A percentile compares a stretch with the other conserved stretches of the same genome.
Evolutionary conservation across 2,797 vertebrate genomes (phyloP).

Genomic region (Threskiornis aethiopicus): DNA sequence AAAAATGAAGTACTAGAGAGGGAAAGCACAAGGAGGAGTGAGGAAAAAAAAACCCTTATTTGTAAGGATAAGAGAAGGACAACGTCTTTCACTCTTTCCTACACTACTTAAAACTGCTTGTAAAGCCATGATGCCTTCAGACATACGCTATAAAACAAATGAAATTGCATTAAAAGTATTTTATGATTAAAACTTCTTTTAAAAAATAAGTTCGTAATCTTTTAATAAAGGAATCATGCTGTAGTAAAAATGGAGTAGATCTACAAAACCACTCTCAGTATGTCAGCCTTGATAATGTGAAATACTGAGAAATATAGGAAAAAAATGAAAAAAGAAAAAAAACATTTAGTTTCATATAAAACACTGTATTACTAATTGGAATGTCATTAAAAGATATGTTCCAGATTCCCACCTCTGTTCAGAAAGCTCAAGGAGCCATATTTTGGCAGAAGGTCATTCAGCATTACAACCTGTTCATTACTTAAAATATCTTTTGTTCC

Average conservation of each 20-base stretch:
- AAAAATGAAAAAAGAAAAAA: background rate
- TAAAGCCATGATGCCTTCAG: background rate
- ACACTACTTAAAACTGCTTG: background rate
- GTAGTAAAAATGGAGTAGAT: background rate
- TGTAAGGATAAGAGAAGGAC: background rate
- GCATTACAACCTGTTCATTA: background rate
- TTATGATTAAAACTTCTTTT: background rate
- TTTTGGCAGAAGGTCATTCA: background rate
- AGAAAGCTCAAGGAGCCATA: background rate
- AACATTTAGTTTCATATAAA: background rate
- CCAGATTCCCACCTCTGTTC: background rate
- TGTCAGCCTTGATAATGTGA: background rate
- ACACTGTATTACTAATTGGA: background rate
- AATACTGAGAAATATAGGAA: background rate
- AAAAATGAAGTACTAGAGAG: background rate
- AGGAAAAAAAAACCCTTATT: background rate
- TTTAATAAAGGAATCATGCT: background rate
- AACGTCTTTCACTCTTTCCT: background rate
- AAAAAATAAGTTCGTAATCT: background rate
- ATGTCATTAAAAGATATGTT: background rate
- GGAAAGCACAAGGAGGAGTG: background rate
- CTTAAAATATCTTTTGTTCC: background rate
- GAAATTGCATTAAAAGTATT: background rate
- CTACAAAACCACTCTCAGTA: background rate
- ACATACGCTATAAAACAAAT: background rate